Percentiles rank a stretch among this genome's conserved stretches.
Evolutionary conservation across 2,888 invertebrate genomes (phyloP).

Genomic region (Xylota sylvarum): DNA sequence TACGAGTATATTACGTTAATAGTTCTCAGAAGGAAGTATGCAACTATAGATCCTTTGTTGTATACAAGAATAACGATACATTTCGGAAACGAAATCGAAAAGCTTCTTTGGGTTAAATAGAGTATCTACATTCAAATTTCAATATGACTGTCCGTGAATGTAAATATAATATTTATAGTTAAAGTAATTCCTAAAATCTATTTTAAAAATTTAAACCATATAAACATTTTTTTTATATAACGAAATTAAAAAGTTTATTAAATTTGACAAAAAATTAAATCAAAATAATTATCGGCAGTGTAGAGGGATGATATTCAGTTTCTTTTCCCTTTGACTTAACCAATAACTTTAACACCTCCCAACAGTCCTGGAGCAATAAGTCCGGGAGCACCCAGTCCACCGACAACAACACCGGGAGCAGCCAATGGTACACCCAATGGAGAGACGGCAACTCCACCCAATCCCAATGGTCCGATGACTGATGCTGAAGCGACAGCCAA

Average conservation of each 20-base stretch:
- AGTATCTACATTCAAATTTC: no score
- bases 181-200: no score
- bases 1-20: no score
- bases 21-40: no score
- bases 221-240: conserved; percentile 18
- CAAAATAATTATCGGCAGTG: conserved; percentile 17
- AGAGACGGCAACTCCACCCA: conserved; percentile 63
- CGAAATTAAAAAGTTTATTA: conserved; percentile 23
- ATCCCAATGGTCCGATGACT: conserved; percentile 67
- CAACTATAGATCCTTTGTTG: no score
- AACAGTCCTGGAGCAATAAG: conserved; percentile 61
- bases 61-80: no score
- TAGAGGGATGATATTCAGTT: neutral
- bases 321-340: conserved; percentile 22
- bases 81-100: no score
- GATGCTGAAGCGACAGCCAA: conserved; percentile 73
- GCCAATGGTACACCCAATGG: conserved; percentile 56
- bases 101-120: no score
- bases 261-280: conserved; percentile 9
- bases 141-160: no score
- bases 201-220: no score
- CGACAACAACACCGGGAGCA: conserved; percentile 66
- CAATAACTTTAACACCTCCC: conserved; percentile 65
- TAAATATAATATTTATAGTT: no score
- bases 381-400: conserved; percentile 66